A percentile compares a stretch with the other conserved stretches of the same genome.
phyloP scores from a whole-genome alignment of 2,113 vertebrate genomes.

The Notechis scutatus region DNA sequence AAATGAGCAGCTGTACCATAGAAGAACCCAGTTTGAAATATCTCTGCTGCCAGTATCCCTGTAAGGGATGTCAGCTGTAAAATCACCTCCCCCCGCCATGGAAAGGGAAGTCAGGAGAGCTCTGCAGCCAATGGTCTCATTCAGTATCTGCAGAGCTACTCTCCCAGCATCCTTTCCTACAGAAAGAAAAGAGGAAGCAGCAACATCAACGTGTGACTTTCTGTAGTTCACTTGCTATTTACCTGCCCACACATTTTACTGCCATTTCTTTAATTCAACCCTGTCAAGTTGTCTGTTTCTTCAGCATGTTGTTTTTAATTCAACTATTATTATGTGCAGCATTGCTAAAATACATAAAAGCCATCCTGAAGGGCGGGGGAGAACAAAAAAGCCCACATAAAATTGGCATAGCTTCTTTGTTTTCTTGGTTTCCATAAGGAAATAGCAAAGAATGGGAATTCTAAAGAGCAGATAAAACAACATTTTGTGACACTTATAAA shows the following conservation, averaged over 20 bases:
- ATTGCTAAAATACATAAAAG: neutral
- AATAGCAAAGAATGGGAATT: neutral
- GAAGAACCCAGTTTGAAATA: neutral
- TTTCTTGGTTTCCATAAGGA: neutral
- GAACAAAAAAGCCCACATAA: neutral
- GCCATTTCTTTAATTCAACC: neutral
- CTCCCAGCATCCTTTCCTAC: neutral
- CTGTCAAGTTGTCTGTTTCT: neutral
- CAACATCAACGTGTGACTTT: neutral
- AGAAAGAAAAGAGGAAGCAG: neutral
- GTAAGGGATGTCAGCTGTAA: neutral
- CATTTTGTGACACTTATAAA: neutral
- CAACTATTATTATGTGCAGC: neutral
- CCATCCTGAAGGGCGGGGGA: neutral
- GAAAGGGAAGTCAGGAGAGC: neutral
- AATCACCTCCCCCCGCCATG: neutral
- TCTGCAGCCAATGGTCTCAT: neutral
- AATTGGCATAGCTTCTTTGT: neutral
- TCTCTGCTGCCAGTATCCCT: neutral
- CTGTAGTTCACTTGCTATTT: neutral
- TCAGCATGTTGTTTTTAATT: neutral
- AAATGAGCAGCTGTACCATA: neutral
- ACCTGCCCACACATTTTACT: neutral
- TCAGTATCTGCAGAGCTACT: neutral
- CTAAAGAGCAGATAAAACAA: neutral